Evolutionary conservation across 1,140 invertebrate genomes (phyloP), one percentile per base, ranked within the genome.

Genomic region (Zelostemma sp.): DNA sequence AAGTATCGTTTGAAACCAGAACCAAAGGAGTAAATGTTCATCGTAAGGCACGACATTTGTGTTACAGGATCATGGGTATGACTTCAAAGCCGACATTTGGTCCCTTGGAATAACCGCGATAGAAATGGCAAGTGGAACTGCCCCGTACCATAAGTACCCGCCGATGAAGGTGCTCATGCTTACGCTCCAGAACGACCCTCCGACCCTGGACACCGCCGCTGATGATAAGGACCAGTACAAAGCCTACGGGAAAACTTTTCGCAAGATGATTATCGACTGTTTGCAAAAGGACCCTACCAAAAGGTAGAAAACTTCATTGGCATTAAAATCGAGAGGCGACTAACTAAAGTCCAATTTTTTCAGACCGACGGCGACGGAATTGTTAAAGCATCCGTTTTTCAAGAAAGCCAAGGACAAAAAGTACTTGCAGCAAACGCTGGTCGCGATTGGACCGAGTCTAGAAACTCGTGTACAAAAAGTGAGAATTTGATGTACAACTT

Each of bases 81-180:
- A 99, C 84, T 99, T 97, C 84, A 99, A 99, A 86, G 98, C 97
- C n/a, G 98, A 99, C 79, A 99, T 99, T 67, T 99, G 98, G 98
- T 98, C 96, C 18, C 94, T 99, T 84, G 98, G 98, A 18, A 99
- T 99, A 57, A 99, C 97, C 0, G 97, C 97, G 0, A 99, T 99
- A 72, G 98, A 99, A 87, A 93, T 99, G 90, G 97, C 97, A 0
- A 98, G 97, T 6, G 98, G 98, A 9, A 98, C 97, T 6, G 97
- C 98, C 0, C 98, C 98, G 0, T 99, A 99, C 82, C 97, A 99
- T 80, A 99, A 98, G 82, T 99, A 97, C 85, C 97, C 98, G 35
- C 97, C 98, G 0, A 99, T 99, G 97, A 99, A 99, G 86, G 96
- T 99, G 1, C 86, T 99, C 6, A 99, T 99, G 96, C 85, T 99